These are phyloP conservation scores for Brachionus plicatilis DNA, from an alignment of 1,140 invertebrate genomes.

Conservation along the genomic window DNA sequence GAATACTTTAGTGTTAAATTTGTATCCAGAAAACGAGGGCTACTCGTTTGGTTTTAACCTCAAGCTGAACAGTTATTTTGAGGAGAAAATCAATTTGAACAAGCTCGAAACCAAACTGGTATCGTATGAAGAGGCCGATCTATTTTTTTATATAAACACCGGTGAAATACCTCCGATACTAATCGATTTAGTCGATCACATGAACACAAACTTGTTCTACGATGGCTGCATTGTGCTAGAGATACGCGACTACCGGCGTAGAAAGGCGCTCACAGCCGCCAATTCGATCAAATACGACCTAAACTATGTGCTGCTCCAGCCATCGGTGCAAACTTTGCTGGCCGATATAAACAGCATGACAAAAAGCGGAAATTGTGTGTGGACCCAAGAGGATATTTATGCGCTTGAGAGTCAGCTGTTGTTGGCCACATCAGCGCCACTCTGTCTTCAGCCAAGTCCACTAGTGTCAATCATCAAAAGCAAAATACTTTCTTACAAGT, in stretches of 20 bases:
- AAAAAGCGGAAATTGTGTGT: constrained; percentile 61
- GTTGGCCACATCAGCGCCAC: constrained; percentile 71
- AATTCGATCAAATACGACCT: constrained; percentile 49
- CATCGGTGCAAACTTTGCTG: constrained; percentile 73
- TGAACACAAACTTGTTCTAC: constrained; percentile 72
- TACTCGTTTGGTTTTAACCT: constrained; percentile 73
- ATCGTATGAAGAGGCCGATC: constrained; percentile 26
- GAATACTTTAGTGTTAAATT: constrained; percentile 79
- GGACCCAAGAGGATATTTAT: constrained; percentile 71
- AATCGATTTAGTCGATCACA: constrained; percentile 72
- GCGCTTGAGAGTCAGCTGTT: constrained; percentile 74
- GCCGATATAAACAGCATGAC: constrained; percentile 68
- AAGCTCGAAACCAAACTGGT: constrained; percentile 20
- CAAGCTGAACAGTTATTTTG: background rate
- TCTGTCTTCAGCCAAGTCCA: constrained; percentile 79
- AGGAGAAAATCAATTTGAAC: constrained; percentile 47
- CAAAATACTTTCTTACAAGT: constrained; percentile 66
- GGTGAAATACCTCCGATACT: constrained; percentile 69
- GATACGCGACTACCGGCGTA: constrained; percentile 76
- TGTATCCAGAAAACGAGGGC: constrained; percentile 83
- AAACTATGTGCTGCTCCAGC: constrained; percentile 74
- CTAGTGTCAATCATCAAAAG: constrained; percentile 69
- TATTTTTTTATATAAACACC: constrained; percentile 20
- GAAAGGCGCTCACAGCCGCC: constrained; percentile 40
- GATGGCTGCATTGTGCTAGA: constrained; percentile 83